These are phyloP conservation scores for Drosophila littoralis DNA, from an alignment of 1,140 invertebrate species.

Conservation along the genomic window DNA sequence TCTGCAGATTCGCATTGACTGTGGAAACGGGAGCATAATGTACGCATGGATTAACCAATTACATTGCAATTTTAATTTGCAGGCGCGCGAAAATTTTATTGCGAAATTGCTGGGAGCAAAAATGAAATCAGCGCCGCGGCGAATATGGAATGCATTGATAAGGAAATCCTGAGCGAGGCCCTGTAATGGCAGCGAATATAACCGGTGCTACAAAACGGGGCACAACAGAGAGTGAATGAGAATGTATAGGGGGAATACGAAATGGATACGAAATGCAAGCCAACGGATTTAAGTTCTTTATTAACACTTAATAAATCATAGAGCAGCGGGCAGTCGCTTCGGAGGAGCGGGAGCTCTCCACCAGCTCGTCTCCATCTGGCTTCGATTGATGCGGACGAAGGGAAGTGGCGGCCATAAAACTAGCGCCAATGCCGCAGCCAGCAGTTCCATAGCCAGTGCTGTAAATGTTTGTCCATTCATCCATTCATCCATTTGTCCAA, in stretches of 20 bases:
- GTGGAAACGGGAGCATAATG: slow-evolving; percentile 67
- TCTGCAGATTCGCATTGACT: slow-evolving; percentile 45
- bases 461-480: slow-evolving; percentile 74
- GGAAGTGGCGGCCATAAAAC: slow-evolving; percentile 78
- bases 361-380: background rate
- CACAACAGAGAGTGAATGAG: slow-evolving; percentile 8
- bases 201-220: slow-evolving; percentile 13
- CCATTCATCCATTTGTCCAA: slow-evolving; percentile 33
- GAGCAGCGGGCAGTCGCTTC: slow-evolving; percentile 20
- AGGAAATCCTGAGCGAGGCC: slow-evolving; percentile 69
- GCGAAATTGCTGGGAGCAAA: slow-evolving; percentile 73
- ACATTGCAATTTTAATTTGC: slow-evolving; percentile 84
- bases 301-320: slow-evolving; percentile 84
- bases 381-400: slow-evolving; percentile 42
- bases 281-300: slow-evolving; percentile 84
- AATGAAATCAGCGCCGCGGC: slow-evolving; percentile 70
- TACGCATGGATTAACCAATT: slow-evolving; percentile 84
- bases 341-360: slow-evolving; percentile 14
- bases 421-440: slow-evolving; percentile 50
- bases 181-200: background rate
- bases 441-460: slow-evolving; percentile 25
- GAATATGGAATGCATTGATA: slow-evolving; percentile 82
- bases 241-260: slow-evolving; percentile 26
- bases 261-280: slow-evolving; percentile 69
- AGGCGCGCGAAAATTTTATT: slow-evolving; percentile 82